Evolutionary conservation across 2,797 vertebrate species (phyloP).

Genomic region (Peromyscus melanophrys): DNA sequence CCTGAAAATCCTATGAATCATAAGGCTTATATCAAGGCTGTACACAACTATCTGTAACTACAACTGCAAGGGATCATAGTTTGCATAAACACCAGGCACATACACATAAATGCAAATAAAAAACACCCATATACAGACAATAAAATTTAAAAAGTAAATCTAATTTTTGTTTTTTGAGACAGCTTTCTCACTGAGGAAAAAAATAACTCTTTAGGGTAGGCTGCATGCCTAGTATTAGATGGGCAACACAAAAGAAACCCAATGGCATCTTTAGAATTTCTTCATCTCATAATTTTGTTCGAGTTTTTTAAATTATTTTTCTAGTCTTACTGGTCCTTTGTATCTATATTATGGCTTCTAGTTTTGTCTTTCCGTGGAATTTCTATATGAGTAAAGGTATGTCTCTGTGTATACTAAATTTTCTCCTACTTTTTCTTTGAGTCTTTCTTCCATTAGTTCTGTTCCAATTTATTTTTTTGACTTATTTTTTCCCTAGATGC

Average conservation of each 20-base stretch:
- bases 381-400: not conserved
- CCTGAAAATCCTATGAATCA: not conserved
- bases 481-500: not conserved
- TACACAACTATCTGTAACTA: too few relatives aligned
- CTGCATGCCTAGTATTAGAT: too few relatives aligned
- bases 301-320: too few relatives aligned
- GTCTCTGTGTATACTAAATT: too few relatives aligned
- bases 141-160: not conserved
- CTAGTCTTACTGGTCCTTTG: not conserved
- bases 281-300: not conserved
- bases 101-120: not conserved
- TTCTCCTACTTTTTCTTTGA: too few relatives aligned
- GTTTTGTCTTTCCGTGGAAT: not conserved
- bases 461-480: not conserved
- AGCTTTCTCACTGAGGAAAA: not conserved
- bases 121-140: not conserved
- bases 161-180: too few relatives aligned
- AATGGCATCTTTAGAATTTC: not conserved
- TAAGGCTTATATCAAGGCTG: not conserved
- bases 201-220: not conserved
- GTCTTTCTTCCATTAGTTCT: too few relatives aligned
- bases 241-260: not conserved
- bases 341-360: not conserved
- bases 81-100: not conserved
- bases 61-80: too few relatives aligned